These are phyloP conservation scores for Nephrotoma appendiculata DNA, from an alignment of 2,888 invertebrate species.

Conservation along the genomic window DNA sequence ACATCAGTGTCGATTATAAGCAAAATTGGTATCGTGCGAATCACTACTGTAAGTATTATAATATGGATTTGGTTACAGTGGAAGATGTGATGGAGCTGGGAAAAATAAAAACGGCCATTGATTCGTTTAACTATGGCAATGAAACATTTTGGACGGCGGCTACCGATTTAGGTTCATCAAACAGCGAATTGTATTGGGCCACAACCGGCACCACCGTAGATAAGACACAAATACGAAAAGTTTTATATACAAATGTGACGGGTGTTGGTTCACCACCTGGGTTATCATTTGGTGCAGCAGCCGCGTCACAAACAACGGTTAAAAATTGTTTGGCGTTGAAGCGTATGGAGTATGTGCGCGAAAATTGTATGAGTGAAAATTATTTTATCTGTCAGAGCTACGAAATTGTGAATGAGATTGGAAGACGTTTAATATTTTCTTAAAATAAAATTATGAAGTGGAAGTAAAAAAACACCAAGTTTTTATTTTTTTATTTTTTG, in stretches of 20 bases:
- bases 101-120: not conserved
- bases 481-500: not conserved
- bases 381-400: slow-evolving; percentile 1
- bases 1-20: not conserved
- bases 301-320: not conserved
- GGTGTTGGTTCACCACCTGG: not conserved
- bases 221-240: not conserved
- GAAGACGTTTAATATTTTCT: not conserved
- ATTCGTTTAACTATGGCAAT: not conserved
- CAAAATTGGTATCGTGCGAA: not conserved
- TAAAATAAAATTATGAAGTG: not conserved
- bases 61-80: not conserved
- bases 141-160: not conserved
- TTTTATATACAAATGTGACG: not conserved
- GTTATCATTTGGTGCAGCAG: not conserved
- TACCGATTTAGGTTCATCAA: not conserved
- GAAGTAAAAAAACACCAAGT: not conserved
- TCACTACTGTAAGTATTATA: slow-evolving; percentile 2
- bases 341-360: not conserved
- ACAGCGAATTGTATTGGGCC: not conserved
- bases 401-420: not conserved
- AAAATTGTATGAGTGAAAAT: not conserved
- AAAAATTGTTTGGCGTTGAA: not conserved
- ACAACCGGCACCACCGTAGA: not conserved
- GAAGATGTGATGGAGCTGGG: not conserved